Evolutionary conservation across 2,888 invertebrate genomes (phyloP), one percentile per base, ranked within the genome.

Genomic region (Teleiodes luculella): DNA sequence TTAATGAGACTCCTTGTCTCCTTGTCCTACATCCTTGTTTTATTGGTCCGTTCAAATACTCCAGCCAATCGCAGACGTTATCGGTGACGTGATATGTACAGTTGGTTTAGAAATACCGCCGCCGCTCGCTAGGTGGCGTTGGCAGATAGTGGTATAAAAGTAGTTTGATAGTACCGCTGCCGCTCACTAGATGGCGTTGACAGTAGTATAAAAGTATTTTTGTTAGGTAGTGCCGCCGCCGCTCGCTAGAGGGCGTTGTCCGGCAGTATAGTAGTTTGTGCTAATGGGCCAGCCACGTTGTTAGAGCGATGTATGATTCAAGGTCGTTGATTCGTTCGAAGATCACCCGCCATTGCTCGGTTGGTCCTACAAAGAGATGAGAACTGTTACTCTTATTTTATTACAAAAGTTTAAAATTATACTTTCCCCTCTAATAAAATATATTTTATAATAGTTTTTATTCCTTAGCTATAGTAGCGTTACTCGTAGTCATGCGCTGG

Each of bases 261-360:
- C 10, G 8, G n/a, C n/a, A 28, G 28, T 28, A 24, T 24, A 20
- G 20, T 24, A 24, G 24, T n/a, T 43, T 43, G 18, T 39, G 13
- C 3, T 24, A 6, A 24, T 47, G 47, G 18, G 47, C 47, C 47
- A 31, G 47, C 47, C 47, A 31, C 8, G 47, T 47, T 33, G 14
- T 47, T 47, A 36, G 13, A 28, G 24, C 14, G 24, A 57, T 55
- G 52, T 59, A 61, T 13, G 13, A 20, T 13, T 28, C 43, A 28
- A 20, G 8, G 8, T 8, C 14, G 24, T 11, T 2, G 28, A 13
- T 1, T n/a, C 11, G 33, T 35, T 35, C 37, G 14, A 11, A 57
- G 61, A 74, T 87, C 87, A 87, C 64, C 87, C 87, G 52, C 87
- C 87, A 58, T 86, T 86, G 65, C 85, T 86, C 18, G 86, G 84